Base-by-base conservation (phyloP, 2,888 invertebrate genomes). In the Dryocosmus kuriphilus region DNA sequence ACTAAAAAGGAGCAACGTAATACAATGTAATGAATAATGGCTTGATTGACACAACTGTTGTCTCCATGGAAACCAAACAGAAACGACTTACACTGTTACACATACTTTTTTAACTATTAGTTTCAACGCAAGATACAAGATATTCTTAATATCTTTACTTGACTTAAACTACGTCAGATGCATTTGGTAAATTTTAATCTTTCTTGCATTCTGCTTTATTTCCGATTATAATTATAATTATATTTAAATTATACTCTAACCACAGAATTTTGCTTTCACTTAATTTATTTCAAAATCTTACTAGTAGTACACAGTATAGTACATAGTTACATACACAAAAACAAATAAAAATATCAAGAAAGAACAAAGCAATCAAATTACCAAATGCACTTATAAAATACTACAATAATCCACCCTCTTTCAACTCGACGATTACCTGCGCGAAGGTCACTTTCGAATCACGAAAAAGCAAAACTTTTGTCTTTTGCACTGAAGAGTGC, bases 401-500 rank as follows among this genome's bases (percentile, higher is more conserved):
- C 71, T 51, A 71, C 71, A 71, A 71, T 67, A 51, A 51, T 71
- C 14, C 46, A 71, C 30, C 30, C n/a, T 46, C 24, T 57, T 71
- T 46, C 51, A 46, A 71, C 30, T 71, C 71, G 51, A 71, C 71
- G 27, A 71, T 51, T 51, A 71, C 51, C 32, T 71, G 71, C 71
- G 51, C 71, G 71, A 71, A 71, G 71, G 71, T 71, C 71, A 71
- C 71, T 71, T 71, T 71, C 71, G 71, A 71, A 71, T 71, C 71
- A 71, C 46, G 71, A 51, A 71, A 71, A 71, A 71, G n/a, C 46
- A 71, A 71, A 71, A 71, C 27, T 30, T 51, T 67, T 67, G 24
- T 67, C 19, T 27, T 65, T 65, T 65, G 65, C 65, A 38, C 35
- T 38, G 24, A 65, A 38, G n/a, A 30, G 71, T 32, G 51, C 71